Evolutionary conservation across 2,797 vertebrate genomes (phyloP).

Genomic region (Peromyscus aztecus): DNA sequence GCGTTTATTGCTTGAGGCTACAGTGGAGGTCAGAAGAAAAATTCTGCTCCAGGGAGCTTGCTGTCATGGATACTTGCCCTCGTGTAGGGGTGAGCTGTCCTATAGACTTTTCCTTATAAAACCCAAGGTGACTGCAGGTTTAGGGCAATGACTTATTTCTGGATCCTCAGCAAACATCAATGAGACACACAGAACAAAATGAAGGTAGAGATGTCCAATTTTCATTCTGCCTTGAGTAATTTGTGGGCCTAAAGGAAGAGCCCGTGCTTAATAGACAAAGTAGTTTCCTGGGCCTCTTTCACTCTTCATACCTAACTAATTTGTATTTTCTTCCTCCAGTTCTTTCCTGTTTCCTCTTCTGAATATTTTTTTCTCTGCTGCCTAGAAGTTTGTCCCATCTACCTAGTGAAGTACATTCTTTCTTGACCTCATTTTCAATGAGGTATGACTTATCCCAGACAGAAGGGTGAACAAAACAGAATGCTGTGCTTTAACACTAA

Average conservation of each 20-base stretch:
- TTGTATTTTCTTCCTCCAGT: background rate
- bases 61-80: background rate
- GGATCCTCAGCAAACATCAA: background rate
- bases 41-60: background rate
- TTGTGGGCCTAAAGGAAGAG: background rate
- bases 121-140: background rate
- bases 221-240: background rate
- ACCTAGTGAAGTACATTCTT: background rate
- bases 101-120: background rate
- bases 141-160: background rate
- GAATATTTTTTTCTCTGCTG: background rate
- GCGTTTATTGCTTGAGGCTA: background rate
- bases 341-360: background rate
- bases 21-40: background rate
- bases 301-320: background rate
- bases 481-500: background rate
- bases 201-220: background rate
- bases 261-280: background rate
- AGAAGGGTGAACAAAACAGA: background rate
- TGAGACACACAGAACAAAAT: background rate
- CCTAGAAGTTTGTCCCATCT: background rate
- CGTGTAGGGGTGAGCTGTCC: background rate
- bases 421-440: background rate
- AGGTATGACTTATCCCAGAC: background rate
- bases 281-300: background rate